These are phyloP conservation scores for Philereme transversata DNA, from an alignment of 2,888 invertebrate species.

Conservation along the genomic window DNA sequence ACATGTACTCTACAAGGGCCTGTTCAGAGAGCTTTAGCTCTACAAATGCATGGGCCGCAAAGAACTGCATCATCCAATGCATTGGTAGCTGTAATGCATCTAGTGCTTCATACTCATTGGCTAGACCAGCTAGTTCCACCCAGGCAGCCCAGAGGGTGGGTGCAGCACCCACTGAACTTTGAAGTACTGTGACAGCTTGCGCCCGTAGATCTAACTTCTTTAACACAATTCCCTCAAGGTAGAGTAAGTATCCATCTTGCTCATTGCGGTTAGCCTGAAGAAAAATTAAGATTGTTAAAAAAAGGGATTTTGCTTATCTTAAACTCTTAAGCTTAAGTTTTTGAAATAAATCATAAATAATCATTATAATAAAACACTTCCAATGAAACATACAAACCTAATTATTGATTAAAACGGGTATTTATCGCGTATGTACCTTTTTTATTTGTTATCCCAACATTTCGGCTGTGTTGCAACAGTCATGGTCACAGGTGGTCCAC, in stretches of 20 bases:
- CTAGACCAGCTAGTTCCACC: slow-evolving; percentile 94
- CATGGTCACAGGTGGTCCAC: too few relatives aligned
- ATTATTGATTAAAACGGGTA: too few relatives aligned
- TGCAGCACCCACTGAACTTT: slow-evolving; percentile 89
- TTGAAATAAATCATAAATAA: too few relatives aligned
- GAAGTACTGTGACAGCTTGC: slow-evolving; percentile 91
- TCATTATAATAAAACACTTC: too few relatives aligned
- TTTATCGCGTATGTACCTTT: too few relatives aligned
- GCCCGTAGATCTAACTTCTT: slow-evolving; percentile 92
- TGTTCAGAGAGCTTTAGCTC: slow-evolving; percentile 96
- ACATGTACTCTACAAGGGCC: slow-evolving; percentile 92
- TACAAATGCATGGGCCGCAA: slow-evolving; percentile 94
- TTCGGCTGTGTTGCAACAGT: too few relatives aligned
- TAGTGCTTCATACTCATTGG: slow-evolving; percentile 91
- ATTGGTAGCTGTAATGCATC: slow-evolving; percentile 88
- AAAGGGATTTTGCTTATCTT: too few relatives aligned
- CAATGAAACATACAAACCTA: too few relatives aligned
- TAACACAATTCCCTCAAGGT: slow-evolving; percentile 95
- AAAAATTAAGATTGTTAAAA: too few relatives aligned
- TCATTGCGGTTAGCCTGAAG: slow-evolving; percentile 83
- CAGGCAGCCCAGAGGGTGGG: slow-evolving; percentile 98
- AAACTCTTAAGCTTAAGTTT: too few relatives aligned
- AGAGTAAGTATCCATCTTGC: slow-evolving; percentile 94
- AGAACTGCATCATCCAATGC: slow-evolving; percentile 98
- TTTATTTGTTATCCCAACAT: too few relatives aligned